These are phyloP conservation scores for Buceros bicornis DNA, from an alignment of 2,797 vertebrate species.

Conservation along the genomic window DNA sequence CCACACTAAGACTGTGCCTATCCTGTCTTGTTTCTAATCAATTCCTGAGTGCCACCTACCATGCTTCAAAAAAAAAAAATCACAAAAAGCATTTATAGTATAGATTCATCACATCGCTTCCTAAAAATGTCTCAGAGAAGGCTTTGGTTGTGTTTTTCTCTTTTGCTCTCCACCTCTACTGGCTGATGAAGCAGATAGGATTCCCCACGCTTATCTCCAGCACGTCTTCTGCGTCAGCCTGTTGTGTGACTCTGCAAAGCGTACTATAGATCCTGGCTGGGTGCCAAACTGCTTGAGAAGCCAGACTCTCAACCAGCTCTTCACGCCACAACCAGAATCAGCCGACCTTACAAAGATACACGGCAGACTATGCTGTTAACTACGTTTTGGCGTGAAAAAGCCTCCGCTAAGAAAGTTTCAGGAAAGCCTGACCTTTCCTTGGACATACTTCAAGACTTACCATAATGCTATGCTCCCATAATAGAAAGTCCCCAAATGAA, in stretches of 20 bases:
- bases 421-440: conserved; percentile 37
- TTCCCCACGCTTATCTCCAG: conserved; percentile 40
- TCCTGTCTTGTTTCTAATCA: neutral
- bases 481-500: neutral
- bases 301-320: conserved; percentile 19
- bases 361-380: neutral
- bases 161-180: neutral
- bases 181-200: conserved; percentile 34
- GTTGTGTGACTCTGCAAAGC: conserved; percentile 59
- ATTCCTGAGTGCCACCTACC: neutral
- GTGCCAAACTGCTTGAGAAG: conserved; percentile 53
- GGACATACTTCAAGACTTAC: conserved; percentile 41
- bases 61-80: neutral
- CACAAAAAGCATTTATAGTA: neutral
- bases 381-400: neutral
- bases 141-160: neutral
- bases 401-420: neutral
- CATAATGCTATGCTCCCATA: conserved; percentile 27
- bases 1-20: neutral
- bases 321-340: conserved; percentile 17
- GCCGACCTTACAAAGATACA: neutral
- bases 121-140: conserved; percentile 22
- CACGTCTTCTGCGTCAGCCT: conserved; percentile 32
- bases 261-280: neutral
- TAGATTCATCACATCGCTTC: neutral